A percentile compares a stretch with the other conserved stretches of the same genome.
Evolutionary conservation across 2,113 vertebrate genomes (phyloP).

Genomic region (Heteronetta atricapilla): DNA sequence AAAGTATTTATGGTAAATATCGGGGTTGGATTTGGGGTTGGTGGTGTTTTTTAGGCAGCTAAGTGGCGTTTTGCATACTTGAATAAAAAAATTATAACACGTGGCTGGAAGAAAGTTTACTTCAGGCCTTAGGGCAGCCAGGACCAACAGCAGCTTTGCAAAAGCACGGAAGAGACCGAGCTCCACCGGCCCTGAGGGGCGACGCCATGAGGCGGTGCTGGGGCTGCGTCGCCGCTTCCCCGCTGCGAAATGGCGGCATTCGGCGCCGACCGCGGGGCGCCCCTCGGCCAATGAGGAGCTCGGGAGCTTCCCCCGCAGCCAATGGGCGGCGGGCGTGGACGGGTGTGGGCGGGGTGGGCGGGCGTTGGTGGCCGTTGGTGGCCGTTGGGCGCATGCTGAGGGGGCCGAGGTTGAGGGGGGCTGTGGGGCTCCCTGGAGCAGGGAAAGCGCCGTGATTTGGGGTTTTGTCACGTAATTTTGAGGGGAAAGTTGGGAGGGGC

Average conservation of each 20-base stretch:
- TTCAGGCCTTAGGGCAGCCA: not conserved
- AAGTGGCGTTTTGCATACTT: not conserved
- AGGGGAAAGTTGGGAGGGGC: no score
- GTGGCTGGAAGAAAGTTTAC: not conserved
- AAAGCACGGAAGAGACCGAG: accelerated
- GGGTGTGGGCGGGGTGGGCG: accelerated
- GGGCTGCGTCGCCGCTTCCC: accelerated
- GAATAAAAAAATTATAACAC: accelerated
- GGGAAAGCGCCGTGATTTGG: no score
- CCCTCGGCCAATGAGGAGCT: accelerated
- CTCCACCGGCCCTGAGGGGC: accelerated
- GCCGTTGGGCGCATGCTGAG: not conserved
- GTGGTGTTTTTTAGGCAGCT: not conserved
- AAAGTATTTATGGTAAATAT: not conserved
- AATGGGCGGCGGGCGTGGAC: not conserved
- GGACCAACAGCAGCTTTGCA: no score
- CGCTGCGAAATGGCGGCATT: accelerated
- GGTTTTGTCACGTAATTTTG: no score
- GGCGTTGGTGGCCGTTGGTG: not conserved
- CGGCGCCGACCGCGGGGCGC: accelerated
- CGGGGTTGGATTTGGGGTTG: accelerated
- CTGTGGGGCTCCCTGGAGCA: no score
- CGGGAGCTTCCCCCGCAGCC: accelerated
- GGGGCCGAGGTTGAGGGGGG: not conserved
- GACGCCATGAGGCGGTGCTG: not conserved